Evolutionary conservation across 2,888 invertebrate species (phyloP).

Genomic region (Drosophila paramelanica): DNA sequence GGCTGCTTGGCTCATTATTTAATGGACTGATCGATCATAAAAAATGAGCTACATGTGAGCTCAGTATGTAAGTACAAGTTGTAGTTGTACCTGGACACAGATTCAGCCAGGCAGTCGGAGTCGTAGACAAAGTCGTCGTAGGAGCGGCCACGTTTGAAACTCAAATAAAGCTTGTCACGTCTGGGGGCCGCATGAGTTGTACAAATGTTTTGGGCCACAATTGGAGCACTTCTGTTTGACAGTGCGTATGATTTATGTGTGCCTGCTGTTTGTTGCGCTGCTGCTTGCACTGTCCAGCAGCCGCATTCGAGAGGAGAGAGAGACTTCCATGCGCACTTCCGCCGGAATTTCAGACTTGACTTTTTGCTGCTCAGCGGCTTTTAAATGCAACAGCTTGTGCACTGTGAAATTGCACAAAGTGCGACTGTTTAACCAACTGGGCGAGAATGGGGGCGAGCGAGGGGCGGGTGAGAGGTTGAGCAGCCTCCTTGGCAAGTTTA

Average conservation of each 20-base stretch:
- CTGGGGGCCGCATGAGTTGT: conserved; percentile 67
- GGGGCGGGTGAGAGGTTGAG: no score
- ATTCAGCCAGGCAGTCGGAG: conserved; percentile 18
- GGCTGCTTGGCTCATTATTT: conserved; percentile 75
- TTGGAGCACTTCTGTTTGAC: conserved; percentile 84
- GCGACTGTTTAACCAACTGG: conserved; percentile 34
- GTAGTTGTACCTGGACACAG: conserved; percentile 63
- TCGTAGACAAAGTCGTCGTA: conserved; percentile 41
- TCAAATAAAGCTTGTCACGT: conserved; percentile 75
- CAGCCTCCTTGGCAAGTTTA: conserved; percentile 61
- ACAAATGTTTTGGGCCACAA: conserved; percentile 82
- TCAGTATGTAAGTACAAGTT: conserved; percentile 71
- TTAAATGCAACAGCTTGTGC: conserved; percentile 72
- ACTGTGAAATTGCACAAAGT: conserved; percentile 41
- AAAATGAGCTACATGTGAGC: conserved; percentile 80
- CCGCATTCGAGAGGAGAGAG: conserved; percentile 17
- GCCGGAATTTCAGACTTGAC: conserved; percentile 73
- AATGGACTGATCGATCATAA: conserved; percentile 84
- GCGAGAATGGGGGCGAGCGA: conserved; percentile 1
- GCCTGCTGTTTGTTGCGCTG: conserved; percentile 47
- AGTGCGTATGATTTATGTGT: conserved; percentile 82
- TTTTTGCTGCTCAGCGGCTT: conserved; percentile 65
- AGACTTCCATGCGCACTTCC: conserved; percentile 68
- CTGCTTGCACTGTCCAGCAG: conserved; percentile 19
- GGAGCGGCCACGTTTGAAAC: conserved; percentile 73